These are phyloP conservation scores for Lucilia sericata DNA, from an alignment of 1,140 invertebrate species.

Conservation along the genomic window DNA sequence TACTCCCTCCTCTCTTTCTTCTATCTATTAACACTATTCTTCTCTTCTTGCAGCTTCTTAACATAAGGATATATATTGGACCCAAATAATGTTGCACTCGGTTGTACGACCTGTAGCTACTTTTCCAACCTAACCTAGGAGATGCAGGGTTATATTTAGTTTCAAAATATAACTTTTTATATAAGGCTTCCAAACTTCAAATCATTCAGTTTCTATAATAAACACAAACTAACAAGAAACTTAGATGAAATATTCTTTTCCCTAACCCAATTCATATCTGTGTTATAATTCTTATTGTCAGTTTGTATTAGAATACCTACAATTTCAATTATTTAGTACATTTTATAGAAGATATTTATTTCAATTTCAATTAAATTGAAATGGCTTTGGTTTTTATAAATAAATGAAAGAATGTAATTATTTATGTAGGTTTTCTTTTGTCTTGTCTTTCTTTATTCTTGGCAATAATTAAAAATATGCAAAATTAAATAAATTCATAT, in stretches of 20 bases:
- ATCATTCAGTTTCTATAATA: no score
- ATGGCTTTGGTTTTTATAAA: background rate
- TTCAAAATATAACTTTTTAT: no score
- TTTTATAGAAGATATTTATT: conserved; percentile 5
- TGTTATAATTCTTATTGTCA: conserved; percentile 17
- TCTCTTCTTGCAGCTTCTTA: no score
- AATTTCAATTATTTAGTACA: background rate
- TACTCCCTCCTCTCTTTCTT: no score
- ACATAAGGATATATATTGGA: no score
- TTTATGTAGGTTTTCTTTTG: background rate
- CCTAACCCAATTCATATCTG: background rate
- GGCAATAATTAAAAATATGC: background rate
- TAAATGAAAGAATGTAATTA: background rate
- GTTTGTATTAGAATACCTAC: background rate
- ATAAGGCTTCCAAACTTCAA: no score
- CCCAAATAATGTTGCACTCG: no score
- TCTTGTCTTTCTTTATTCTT: background rate
- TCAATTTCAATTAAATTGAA: conserved; percentile 9
- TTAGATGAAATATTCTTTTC: background rate
- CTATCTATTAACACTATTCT: no score
- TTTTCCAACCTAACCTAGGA: no score
- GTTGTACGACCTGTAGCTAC: no score
- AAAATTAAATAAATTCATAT: no score
- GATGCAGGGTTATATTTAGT: no score
- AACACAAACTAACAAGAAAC: background rate